Percentiles rank a stretch among this genome's conserved stretches.
phyloP scores from a whole-genome alignment of 2,888 invertebrate genomes.

The Bombyx huttoni region DNA sequence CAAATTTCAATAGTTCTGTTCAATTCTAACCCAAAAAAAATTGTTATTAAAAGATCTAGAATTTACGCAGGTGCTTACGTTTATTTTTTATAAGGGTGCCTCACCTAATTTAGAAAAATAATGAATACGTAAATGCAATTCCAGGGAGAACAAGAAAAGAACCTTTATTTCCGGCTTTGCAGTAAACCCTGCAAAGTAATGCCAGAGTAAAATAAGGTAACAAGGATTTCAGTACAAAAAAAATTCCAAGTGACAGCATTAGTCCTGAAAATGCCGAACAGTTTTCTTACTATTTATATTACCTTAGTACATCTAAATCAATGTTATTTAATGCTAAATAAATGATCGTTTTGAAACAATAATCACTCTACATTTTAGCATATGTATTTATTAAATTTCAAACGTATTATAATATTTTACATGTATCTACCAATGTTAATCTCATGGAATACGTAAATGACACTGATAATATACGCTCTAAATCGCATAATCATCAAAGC shows the following conservation, averaged over 20 bases:
- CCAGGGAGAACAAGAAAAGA: slow-evolving; percentile 13
- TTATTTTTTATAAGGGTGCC: slow-evolving; percentile 5
- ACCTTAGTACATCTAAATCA: too few species aligned
- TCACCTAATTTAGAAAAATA: slow-evolving; percentile 9
- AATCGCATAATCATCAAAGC: slow-evolving; percentile 41
- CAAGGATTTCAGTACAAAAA: slow-evolving; percentile 28
- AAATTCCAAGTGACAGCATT: slow-evolving; percentile 51
- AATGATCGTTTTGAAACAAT: too few species aligned
- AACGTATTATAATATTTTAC: too few species aligned
- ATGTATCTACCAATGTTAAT: not conserved
- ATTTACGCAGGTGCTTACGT: slow-evolving; percentile 4
- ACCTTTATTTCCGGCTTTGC: slow-evolving; percentile 21
- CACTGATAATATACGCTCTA: slow-evolving; percentile 14
- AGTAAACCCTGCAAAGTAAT: slow-evolving; percentile 41
- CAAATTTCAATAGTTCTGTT: too few species aligned
- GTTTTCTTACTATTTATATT: slow-evolving; percentile 7
- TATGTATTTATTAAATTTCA: too few species aligned
- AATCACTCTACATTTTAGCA: too few species aligned
- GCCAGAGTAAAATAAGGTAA: slow-evolving; percentile 36
- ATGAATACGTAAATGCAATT: slow-evolving; percentile 16
- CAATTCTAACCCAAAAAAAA: not conserved
- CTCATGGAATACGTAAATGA: not conserved
- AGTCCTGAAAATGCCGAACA: slow-evolving; percentile 26
- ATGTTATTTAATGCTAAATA: not conserved
- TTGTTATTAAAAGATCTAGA: slow-evolving; percentile 1